Conservation (phyloP, 2,113 vertebrate genomes). For the Cryptomyrus ogoouensis region DNA sequence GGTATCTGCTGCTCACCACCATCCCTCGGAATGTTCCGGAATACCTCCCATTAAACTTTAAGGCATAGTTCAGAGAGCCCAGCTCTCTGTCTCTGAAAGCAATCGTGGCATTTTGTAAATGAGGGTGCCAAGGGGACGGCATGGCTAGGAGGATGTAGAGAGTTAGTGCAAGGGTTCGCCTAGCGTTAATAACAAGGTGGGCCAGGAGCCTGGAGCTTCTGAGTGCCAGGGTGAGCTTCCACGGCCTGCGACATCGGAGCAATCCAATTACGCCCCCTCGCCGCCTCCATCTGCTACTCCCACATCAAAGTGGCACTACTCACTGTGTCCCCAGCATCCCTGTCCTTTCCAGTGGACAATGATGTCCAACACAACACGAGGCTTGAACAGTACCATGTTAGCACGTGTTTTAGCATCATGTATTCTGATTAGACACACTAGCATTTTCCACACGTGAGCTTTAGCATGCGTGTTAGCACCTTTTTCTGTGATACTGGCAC, state of each 20-base stretch:
- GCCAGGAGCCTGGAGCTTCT: background rate
- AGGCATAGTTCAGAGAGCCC: slow-evolving; percentile 22
- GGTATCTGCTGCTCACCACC: background rate
- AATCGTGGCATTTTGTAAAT: slow-evolving; percentile 27
- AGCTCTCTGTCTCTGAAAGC: slow-evolving; percentile 3
- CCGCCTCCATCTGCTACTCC: background rate
- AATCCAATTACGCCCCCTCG: background rate
- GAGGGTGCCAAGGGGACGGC: background rate
- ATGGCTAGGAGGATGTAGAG: background rate
- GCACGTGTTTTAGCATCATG: background rate
- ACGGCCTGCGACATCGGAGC: background rate
- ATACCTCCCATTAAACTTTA: slow-evolving; percentile 35
- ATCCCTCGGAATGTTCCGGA: slow-evolving; percentile 12
- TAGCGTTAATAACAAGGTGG: background rate
- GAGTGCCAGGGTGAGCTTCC: background rate
- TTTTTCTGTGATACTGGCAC: background rate
- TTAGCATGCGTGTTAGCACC: background rate
- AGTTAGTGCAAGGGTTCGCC: background rate
- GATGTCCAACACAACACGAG: background rate
- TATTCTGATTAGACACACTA: background rate
- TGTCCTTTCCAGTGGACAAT: background rate
- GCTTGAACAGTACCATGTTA: background rate
- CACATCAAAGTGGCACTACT: background rate
- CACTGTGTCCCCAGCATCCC: background rate
- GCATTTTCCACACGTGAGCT: background rate